Percentiles rank a stretch among this genome's conserved stretches.
Conservation (phyloP, 2,113 vertebrate genomes). For the Cercocebus atys region DNA sequence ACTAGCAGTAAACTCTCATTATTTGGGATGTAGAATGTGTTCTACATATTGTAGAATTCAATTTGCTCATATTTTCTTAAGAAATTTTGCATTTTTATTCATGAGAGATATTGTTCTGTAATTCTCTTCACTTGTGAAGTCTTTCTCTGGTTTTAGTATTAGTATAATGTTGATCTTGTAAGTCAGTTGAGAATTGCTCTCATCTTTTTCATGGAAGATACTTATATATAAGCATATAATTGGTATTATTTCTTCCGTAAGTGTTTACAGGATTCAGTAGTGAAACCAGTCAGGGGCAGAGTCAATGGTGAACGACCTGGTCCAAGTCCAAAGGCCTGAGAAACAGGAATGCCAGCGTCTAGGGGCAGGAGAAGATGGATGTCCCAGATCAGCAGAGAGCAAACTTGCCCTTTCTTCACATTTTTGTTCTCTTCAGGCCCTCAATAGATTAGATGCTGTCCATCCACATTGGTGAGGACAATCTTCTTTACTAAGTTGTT, state of each 20-base stretch:
- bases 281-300: not conserved
- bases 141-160: not conserved
- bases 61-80: not conserved
- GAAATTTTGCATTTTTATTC: not conserved
- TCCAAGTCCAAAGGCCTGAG: not conserved
- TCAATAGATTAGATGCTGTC: not conserved
- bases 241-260: not conserved
- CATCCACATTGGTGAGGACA: not conserved
- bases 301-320: not conserved
- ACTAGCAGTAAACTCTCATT: not conserved
- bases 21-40: not conserved
- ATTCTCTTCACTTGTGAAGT: not conserved
- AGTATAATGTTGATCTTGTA: not conserved
- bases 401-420: not conserved
- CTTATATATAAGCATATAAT: not conserved
- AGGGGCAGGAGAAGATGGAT: not conserved
- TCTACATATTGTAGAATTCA: not conserved
- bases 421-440: not conserved
- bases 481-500: not conserved
- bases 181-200: not conserved
- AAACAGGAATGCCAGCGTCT: not conserved
- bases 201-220: not conserved
- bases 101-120: not conserved
- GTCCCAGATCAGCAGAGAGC: not conserved
- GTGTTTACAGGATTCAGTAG: not conserved